Evolutionary conservation across 2,888 invertebrate genomes (phyloP), one percentile per base, ranked within the genome.

Genomic region (Melikaiella ostensackeni): DNA sequence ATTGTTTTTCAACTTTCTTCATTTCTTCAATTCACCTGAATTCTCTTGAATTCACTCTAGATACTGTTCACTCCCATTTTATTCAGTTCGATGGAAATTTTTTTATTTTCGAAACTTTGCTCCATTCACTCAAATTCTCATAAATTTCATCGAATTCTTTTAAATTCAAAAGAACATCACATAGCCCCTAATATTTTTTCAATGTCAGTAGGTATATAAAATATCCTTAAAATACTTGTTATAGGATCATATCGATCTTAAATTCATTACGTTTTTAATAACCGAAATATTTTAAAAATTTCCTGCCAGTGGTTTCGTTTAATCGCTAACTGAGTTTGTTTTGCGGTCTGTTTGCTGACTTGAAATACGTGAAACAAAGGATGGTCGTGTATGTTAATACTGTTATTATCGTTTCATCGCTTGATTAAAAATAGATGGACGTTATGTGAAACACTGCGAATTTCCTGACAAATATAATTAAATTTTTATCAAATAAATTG

Each of bases 371-470:
- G 46, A 42, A 24, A 38, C 42, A 27, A 46, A 46, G 21, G 46
- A 66, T 16, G 24, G 27, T 46, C 24, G 2, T 66, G 19, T 66
- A 19, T 19, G 4, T 30, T 24, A 42, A 46, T 19, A 46, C 27
- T 46, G 30, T 30, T 46, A 42, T 30, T 66, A 46, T 42, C 13
- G 38, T 21, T 64, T 38, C 13, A 64, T 38, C 42, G 42, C 27
- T 66, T 46, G 46, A 66, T 66, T 66, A 50, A 66, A 66, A 42
- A 46, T 66, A 46, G 11, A 8, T 16, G 19, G 16, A 46, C 13
- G 21, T 63, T 35, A 35, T 35, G 35, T n/a, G 24, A 24, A 13
- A 38, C 13, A 38, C 38, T 38, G 13, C 24, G 24, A 38, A 16
- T 42, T 64, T 38, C 5, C 11, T 35, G 63, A 24, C 38, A 21